Base-by-base conservation (phyloP, 2,888 invertebrate species). In the Allophyes oxyacanthae region DNA sequence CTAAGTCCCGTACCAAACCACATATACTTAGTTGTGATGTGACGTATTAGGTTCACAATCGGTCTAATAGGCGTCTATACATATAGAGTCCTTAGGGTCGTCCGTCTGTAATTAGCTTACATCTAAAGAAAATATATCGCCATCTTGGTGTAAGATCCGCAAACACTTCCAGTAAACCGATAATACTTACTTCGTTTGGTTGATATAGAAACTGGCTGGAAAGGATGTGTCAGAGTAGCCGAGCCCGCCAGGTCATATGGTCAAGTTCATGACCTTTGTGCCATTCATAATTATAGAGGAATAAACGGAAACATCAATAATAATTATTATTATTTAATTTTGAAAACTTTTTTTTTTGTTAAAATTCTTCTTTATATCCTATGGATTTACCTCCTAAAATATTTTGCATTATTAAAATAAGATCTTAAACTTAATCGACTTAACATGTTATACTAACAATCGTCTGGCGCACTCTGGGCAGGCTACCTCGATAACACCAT, bases 101-200 rank as follows among this genome's bases (percentile, higher is more conserved):
- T 33, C 20, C 52, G 38, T 15, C 62, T 60, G 75, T 81, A 87
- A 89, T 88, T 88, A 89, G 81, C 75, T 80, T 79, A 81, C 81
- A 58, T 26, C 53, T 63, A 76, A 81, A 83, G 81, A 86, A 85
- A 86, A 83, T 82, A 83, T 84, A 86, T 83, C 83, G 73, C 85
- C 83, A 67, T 80, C 80, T 85, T 77, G 64, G 89, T 79, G 79
- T 80, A 77, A 86, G 85, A 87, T 91, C 89, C 89, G 89, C 78
- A 75, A 86, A 75, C 81, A 75, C 79, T 91, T 90, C 89, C 69
- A 87, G 86, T 79, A 72, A 88, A 79, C 78, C 66, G 75, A 80
- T 87, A 82, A 84, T 85, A 74, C 81, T 79, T 85, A 74, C 81
- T 79, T 74, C 63, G 60, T 48, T 54, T 49, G 30, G 38, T 15